phyloP scores from a whole-genome alignment of 2,888 invertebrate genomes.

The Lacanobia wlatinum region DNA sequence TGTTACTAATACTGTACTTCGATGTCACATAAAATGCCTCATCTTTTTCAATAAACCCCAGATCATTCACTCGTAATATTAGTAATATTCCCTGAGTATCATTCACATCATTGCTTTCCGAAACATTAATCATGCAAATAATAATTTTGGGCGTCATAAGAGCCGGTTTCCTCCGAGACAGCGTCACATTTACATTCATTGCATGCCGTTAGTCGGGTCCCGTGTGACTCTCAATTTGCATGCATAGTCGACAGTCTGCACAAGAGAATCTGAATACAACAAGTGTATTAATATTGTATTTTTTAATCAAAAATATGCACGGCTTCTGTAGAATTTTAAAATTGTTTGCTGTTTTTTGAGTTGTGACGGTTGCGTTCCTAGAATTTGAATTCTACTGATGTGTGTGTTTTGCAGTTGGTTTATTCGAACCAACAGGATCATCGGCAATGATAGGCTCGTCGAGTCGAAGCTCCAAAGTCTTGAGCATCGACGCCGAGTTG shows the following conservation, averaged over 20 bases:
- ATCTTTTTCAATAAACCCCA: constrained; percentile 41
- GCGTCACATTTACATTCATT: constrained; percentile 74
- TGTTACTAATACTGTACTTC: too few relatives aligned
- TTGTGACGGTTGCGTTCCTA: constrained; percentile 8
- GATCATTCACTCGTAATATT: constrained; percentile 25
- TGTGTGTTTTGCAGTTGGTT: background rate
- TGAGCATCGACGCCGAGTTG: too few relatives aligned
- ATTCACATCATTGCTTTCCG: constrained; percentile 34
- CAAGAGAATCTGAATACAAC: constrained; percentile 65
- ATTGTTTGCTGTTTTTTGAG: constrained; percentile 8
- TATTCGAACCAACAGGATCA: too few relatives aligned
- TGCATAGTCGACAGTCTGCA: constrained; percentile 64
- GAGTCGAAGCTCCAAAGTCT: too few relatives aligned
- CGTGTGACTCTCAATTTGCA: constrained; percentile 71
- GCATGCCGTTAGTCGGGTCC: constrained; percentile 70
- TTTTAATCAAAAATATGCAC: constrained; percentile 64
- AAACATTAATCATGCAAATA: constrained; percentile 59
- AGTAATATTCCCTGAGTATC: constrained; percentile 27
- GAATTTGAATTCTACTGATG: background rate
- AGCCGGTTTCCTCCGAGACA: constrained; percentile 66
- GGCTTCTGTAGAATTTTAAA: constrained; percentile 43
- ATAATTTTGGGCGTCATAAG: constrained; percentile 64
- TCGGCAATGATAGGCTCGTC: too few relatives aligned
- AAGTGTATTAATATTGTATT: constrained; percentile 66
- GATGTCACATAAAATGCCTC: constrained; percentile 1